These are phyloP conservation scores for Pseudopleuronectes americanus DNA, from an alignment of 2,797 vertebrate species.

Conservation along the genomic window DNA sequence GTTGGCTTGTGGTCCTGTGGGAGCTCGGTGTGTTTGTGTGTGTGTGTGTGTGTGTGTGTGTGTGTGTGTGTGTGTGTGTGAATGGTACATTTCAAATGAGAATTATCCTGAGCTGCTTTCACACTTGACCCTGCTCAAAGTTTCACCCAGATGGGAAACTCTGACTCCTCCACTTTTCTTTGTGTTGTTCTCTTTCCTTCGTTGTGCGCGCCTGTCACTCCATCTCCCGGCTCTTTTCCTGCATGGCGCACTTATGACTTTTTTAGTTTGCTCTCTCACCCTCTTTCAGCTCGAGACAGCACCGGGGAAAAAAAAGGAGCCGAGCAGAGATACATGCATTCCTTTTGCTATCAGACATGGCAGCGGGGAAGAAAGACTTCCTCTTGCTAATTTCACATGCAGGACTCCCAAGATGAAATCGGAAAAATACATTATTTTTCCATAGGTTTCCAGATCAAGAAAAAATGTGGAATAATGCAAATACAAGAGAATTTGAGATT, in stretches of 20 bases:
- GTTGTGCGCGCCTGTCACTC: slow-evolving; percentile 29
- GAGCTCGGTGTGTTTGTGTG: slow-evolving; percentile 18
- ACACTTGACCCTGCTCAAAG: slow-evolving; percentile 70
- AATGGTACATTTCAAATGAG: slow-evolving; percentile 66
- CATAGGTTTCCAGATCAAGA: slow-evolving; percentile 3
- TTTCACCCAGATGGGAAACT: slow-evolving; percentile 51
- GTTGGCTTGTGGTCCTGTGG: slow-evolving; percentile 45
- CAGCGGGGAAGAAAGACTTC: slow-evolving; percentile 8
- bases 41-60: slow-evolving; percentile 1
- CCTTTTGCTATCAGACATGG: slow-evolving; percentile 26
- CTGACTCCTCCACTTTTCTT: neutral
- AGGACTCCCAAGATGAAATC: slow-evolving; percentile 26
- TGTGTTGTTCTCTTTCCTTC: slow-evolving; percentile 29
- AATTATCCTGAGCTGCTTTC: slow-evolving; percentile 56
- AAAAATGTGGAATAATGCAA: too few species aligned
- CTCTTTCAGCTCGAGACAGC: slow-evolving; percentile 14
- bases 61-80: slow-evolving; percentile 14
- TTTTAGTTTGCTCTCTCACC: slow-evolving; percentile 34
- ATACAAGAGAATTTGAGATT: neutral
- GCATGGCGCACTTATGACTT: slow-evolving; percentile 33
- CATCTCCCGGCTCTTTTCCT: slow-evolving; percentile 16
- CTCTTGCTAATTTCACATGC: slow-evolving; percentile 7
- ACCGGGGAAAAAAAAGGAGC: slow-evolving; percentile 1
- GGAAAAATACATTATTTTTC: slow-evolving; percentile 2
- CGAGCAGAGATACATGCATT: slow-evolving; percentile 7